Percentiles rank a stretch among this genome's conserved stretches.
These are phyloP conservation scores for Drosophila anceps DNA, from an alignment of 2,888 invertebrate species.

Conservation along the genomic window DNA sequence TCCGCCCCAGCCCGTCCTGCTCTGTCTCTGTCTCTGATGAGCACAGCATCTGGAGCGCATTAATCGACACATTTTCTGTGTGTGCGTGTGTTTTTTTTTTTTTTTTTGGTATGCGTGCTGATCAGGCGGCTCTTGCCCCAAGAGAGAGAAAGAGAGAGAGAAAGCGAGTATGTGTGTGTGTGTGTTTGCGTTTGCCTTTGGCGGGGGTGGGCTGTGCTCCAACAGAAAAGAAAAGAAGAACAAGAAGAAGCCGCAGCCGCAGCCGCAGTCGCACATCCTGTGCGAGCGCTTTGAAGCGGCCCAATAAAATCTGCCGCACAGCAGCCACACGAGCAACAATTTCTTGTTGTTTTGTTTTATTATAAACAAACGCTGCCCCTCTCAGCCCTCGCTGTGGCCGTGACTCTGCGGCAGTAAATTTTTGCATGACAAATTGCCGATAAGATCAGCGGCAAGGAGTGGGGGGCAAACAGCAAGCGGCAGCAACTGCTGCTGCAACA, in stretches of 20 bases:
- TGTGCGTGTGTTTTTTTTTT: constrained; percentile 8
- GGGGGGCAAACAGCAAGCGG: constrained; percentile 33
- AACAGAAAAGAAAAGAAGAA: constrained; percentile 24
- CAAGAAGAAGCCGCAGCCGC: constrained; percentile 24
- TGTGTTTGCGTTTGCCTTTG: background rate
- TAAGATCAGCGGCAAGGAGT: constrained; percentile 71
- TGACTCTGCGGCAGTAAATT: constrained; percentile 67
- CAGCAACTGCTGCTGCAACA: constrained; percentile 18
- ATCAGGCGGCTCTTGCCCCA: constrained; percentile 54
- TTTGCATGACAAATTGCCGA: constrained; percentile 83
- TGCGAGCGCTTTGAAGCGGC: constrained; percentile 69
- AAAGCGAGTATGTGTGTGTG: no score
- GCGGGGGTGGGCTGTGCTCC: constrained; percentile 11
- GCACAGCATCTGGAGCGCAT: constrained; percentile 78
- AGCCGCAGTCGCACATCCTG: constrained; percentile 59
- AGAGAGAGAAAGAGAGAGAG: constrained; percentile 12
- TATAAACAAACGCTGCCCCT: constrained; percentile 65
- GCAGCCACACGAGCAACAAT: constrained; percentile 55
- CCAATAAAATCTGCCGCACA: constrained; percentile 56
- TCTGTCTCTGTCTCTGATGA: constrained; percentile 34
- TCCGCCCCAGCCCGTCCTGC: background rate
- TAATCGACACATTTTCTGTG: constrained; percentile 78
- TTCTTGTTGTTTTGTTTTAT: constrained; percentile 37
- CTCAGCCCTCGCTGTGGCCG: constrained; percentile 15
- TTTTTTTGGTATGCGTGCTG: constrained; percentile 43